A percentile compares a stretch with the other conserved stretches of the same genome.
Evolutionary conservation across 2,113 vertebrate genomes (phyloP).

Genomic region (Rhabdornis inornatus): DNA sequence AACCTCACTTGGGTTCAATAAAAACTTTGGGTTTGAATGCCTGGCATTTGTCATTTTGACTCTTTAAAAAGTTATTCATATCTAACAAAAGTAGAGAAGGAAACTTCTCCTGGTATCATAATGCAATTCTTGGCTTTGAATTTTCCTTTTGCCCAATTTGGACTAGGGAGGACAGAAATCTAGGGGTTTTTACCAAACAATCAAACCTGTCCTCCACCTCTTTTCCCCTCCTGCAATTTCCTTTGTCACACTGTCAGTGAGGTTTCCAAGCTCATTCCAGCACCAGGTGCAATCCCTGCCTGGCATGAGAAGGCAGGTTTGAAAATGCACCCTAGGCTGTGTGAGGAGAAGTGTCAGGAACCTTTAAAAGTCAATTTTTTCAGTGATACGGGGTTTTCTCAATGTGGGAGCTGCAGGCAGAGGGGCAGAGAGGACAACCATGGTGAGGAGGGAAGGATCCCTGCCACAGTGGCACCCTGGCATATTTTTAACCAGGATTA

Average conservation of each 20-base stretch:
- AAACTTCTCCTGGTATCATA: background rate
- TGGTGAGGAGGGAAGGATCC: background rate
- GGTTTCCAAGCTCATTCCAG: background rate
- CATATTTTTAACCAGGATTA: background rate
- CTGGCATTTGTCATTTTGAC: slow-evolving; percentile 34
- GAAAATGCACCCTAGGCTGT: background rate
- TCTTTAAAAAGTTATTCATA: slow-evolving; percentile 4
- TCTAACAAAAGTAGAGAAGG: background rate
- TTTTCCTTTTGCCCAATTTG: background rate
- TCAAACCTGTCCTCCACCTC: background rate
- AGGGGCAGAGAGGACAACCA: fast-evolving
- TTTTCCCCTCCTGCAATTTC: background rate
- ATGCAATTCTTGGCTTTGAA: background rate
- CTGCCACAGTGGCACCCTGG: background rate
- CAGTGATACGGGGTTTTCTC: background rate
- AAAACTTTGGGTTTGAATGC: slow-evolving; percentile 37
- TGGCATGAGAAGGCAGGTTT: background rate
- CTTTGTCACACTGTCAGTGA: background rate
- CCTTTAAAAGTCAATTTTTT: background rate
- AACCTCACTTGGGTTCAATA: slow-evolving; percentile 21
- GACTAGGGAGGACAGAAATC: background rate
- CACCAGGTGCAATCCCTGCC: background rate
- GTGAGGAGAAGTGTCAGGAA: background rate
- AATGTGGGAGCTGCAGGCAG: background rate
- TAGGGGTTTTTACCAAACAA: background rate